These are phyloP conservation scores for Tympanoctomys barrerae DNA, from an alignment of 2,797 vertebrate genomes.

Conservation along the genomic window DNA sequence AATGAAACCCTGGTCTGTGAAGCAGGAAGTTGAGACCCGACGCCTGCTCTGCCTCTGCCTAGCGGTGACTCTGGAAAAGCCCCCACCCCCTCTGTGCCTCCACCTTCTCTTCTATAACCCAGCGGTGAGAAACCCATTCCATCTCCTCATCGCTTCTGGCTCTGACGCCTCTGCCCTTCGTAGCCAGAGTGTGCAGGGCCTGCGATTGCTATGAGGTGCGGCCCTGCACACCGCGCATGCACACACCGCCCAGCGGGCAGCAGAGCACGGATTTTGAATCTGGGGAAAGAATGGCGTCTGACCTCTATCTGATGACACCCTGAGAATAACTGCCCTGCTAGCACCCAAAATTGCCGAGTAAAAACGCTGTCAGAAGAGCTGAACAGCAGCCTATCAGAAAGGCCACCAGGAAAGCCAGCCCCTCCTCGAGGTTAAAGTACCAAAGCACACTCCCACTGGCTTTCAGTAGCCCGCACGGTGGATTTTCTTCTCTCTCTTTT, in stretches of 20 bases:
- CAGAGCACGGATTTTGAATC: constrained; percentile 49
- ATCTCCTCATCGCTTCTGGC: neutral
- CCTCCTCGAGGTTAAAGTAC: neutral
- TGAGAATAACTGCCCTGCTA: constrained; percentile 57
- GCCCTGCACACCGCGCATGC: neutral
- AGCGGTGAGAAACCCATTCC: neutral
- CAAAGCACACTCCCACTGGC: neutral
- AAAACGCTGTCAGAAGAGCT: constrained; percentile 49
- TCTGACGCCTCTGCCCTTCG: neutral
- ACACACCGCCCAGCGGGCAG: constrained; percentile 65
- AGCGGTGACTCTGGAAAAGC: constrained; percentile 37
- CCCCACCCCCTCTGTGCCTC: constrained; percentile 13
- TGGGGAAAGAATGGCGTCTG: constrained; percentile 37
- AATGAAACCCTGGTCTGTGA: neutral
- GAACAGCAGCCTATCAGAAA: neutral
- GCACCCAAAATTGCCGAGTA: neutral
- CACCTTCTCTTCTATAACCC: neutral
- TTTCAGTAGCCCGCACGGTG: constrained; percentile 52
- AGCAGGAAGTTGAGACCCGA: neutral
- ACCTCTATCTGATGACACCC: neutral
- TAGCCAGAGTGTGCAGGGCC: neutral
- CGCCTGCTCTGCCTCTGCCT: neutral
- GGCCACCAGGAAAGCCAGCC: rapidly evolving
- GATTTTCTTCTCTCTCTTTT: neutral
- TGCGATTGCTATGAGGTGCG: neutral